A percentile compares a stretch with the other conserved stretches of the same genome.
Evolutionary conservation across 2,888 invertebrate species (phyloP).

Genomic region (Orthosia cruda): DNA sequence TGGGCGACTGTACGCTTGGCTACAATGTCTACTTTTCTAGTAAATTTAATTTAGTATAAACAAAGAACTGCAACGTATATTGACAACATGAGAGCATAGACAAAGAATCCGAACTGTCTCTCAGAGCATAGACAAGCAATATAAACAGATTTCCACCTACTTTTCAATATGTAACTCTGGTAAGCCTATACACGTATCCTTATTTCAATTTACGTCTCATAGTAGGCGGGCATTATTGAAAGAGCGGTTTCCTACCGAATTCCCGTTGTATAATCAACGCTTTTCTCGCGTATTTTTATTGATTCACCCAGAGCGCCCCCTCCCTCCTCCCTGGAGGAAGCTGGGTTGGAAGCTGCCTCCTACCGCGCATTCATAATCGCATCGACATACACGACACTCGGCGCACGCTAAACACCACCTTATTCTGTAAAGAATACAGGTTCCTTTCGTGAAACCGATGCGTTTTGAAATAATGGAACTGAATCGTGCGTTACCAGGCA

Average conservation of each 20-base stretch:
- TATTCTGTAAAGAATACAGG: constrained; percentile 79
- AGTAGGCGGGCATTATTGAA: constrained; percentile 82
- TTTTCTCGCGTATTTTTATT: constrained; percentile 92
- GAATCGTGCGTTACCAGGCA: constrained; percentile 91
- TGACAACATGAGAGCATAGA: constrained; percentile 23
- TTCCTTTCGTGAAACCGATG: constrained; percentile 68
- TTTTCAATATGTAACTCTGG: constrained; percentile 72
- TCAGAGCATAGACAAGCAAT: constrained; percentile 39
- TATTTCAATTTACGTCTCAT: constrained; percentile 78
- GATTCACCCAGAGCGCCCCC: constrained; percentile 84
- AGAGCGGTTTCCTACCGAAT: constrained; percentile 86
- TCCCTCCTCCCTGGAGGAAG: constrained; percentile 83
- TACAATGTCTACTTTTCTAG: constrained; percentile 15
- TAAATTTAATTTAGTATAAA: constrained; percentile 25
- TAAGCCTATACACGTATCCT: constrained; percentile 76
- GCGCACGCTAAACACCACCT: constrained; percentile 80
- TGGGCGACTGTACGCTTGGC: background rate
- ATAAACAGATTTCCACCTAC: constrained; percentile 65
- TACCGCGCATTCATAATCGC: constrained; percentile 92
- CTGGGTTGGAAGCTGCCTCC: constrained; percentile 90
- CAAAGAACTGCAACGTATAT: constrained; percentile 8
- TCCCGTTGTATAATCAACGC: constrained; percentile 91
- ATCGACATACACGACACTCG: constrained; percentile 87
- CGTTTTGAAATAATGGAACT: constrained; percentile 86
- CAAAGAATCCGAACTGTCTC: constrained; percentile 42